Percentiles rank a stretch among this genome's conserved stretches.
phyloP scores from a whole-genome alignment of 2,797 vertebrate genomes.

The Pelochelys cantorii region DNA sequence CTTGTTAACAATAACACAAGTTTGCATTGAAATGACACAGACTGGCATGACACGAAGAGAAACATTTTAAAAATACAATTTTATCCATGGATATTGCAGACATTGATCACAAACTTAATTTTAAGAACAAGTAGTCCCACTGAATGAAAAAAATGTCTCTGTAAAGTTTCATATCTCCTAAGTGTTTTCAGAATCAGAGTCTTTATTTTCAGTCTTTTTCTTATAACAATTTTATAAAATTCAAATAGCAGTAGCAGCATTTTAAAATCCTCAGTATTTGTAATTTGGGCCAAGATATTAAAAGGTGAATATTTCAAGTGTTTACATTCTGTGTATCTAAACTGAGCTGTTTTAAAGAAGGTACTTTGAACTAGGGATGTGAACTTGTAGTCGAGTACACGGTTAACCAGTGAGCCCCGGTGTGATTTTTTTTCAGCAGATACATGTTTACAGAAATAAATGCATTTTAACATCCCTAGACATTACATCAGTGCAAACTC shows the following conservation, averaged over 20 bases:
- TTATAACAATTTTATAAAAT: not conserved
- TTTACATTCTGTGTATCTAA: not conserved
- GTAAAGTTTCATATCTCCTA: not conserved
- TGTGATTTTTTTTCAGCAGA: too few relatives aligned
- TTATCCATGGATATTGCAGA: not conserved
- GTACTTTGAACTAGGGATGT: too few relatives aligned
- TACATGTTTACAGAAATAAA: too few relatives aligned
- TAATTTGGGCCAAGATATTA: not conserved
- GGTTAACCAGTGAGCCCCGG: too few relatives aligned
- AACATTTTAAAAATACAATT: not conserved
- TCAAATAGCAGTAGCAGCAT: not conserved
- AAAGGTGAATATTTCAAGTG: not conserved
- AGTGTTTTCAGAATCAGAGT: not conserved
- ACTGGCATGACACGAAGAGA: too few relatives aligned
- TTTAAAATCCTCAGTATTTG: not conserved
- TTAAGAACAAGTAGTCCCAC: not conserved
- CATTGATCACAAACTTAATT: not conserved
- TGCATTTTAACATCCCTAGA: too few relatives aligned
- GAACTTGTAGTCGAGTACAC: too few relatives aligned
- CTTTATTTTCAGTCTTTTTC: not conserved
- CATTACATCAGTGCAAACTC: not conserved
- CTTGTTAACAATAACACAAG: not conserved
- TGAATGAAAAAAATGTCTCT: not conserved
- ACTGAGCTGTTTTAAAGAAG: not conserved
- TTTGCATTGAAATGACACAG: too few relatives aligned